Conservation (phyloP, 2,113 vertebrate species). For the Otolemur garnettii region DNA sequence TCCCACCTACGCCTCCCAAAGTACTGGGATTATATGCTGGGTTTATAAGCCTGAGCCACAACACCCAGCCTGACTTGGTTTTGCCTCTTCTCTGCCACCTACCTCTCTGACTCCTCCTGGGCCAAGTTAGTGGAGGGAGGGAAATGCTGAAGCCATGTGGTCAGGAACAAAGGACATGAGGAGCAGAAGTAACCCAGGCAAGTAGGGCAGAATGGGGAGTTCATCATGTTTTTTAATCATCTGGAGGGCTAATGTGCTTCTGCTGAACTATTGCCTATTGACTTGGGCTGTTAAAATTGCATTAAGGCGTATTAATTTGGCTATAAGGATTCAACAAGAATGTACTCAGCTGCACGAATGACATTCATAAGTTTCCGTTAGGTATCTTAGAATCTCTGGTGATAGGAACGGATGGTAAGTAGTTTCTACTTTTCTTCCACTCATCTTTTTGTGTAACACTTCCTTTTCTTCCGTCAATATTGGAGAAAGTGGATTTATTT, state of each 20-base stretch:
- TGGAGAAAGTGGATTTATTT: not conserved
- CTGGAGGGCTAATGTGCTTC: not conserved
- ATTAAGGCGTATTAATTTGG: constrained; percentile 42
- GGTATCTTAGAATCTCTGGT: not conserved
- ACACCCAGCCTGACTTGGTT: not conserved
- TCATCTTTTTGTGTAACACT: not conserved
- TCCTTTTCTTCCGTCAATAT: not conserved
- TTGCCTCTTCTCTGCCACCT: not conserved
- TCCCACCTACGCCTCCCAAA: too few relatives aligned
- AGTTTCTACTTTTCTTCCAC: not conserved
- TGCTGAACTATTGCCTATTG: not conserved
- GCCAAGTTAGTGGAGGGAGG: not conserved
- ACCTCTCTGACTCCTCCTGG: too few relatives aligned
- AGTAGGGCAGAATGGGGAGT: not conserved
- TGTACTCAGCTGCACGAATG: constrained; percentile 6
- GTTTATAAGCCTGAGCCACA: too few relatives aligned
- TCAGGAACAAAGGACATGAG: not conserved
- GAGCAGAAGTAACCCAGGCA: not conserved
- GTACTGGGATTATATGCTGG: too few relatives aligned
- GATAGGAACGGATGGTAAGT: not conserved
- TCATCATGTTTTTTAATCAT: not conserved
- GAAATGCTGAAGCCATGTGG: not conserved
- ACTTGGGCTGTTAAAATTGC: not conserved
- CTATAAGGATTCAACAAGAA: constrained; percentile 48
- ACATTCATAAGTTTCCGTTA: not conserved